phyloP scores from a whole-genome alignment of 2,113 vertebrate species.

The Porphyrio hochstetteri region DNA sequence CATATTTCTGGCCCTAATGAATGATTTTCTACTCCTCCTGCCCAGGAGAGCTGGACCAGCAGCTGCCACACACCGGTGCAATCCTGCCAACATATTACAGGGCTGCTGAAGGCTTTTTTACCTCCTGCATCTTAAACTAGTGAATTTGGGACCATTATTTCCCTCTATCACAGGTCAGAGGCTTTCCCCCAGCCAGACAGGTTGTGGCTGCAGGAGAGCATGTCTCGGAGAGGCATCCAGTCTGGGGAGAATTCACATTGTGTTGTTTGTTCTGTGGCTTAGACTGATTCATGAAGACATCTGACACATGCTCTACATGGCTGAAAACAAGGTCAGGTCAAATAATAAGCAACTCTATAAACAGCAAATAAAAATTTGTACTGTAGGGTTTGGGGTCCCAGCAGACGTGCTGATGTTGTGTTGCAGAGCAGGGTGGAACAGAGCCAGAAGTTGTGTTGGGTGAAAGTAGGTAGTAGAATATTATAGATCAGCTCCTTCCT shows the following conservation, averaged over 20 bases:
- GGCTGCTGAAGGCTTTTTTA: background rate
- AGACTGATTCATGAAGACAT: background rate
- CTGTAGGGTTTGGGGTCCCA: background rate
- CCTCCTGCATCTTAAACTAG: background rate
- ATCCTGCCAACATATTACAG: background rate
- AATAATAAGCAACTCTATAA: background rate
- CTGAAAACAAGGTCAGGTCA: background rate
- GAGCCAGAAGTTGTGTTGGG: background rate
- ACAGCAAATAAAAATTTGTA: background rate
- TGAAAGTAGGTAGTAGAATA: conserved; percentile 26
- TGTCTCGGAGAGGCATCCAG: background rate
- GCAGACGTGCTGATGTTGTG: fast-evolving
- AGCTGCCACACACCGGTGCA: fast-evolving
- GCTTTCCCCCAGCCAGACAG: background rate
- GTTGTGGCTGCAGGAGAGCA: background rate
- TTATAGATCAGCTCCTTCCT: background rate
- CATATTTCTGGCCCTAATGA: too few species aligned
- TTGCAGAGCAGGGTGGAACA: background rate
- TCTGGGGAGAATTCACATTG: background rate
- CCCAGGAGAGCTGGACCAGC: background rate
- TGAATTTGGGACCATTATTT: background rate
- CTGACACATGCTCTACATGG: background rate
- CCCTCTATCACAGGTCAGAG: background rate
- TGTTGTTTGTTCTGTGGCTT: background rate
- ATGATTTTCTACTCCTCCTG: background rate